Conservation (phyloP, 2,797 vertebrate species). For the Trematomus bernacchii region DNA sequence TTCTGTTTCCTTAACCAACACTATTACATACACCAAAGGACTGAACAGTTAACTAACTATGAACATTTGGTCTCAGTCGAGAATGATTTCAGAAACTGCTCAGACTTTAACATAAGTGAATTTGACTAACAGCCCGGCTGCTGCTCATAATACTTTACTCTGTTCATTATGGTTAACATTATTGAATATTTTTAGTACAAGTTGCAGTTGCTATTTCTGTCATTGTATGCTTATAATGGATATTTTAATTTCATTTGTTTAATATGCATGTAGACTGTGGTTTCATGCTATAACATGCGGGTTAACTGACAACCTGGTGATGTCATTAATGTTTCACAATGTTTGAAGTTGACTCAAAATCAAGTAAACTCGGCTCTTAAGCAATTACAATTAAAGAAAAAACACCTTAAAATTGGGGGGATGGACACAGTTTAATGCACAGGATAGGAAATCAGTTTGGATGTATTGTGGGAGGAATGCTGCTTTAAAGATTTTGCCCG, state of each 20-base stretch:
- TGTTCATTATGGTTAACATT: not conserved
- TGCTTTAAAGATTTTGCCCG: slow-evolving; percentile 4
- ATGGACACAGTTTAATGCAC: not conserved
- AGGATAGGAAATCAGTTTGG: not conserved
- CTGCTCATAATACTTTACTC: not conserved
- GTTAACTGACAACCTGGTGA: not conserved
- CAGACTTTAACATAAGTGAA: not conserved
- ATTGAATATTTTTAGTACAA: too few species aligned
- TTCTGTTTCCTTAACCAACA: not conserved
- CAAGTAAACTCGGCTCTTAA: not conserved
- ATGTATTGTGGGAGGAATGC: not conserved
- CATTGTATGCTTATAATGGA: not conserved
- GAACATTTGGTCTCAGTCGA: not conserved
- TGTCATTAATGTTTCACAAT: not conserved
- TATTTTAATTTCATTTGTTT: not conserved
- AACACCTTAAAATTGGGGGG: not conserved
- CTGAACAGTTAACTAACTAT: not conserved
- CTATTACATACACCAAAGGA: not conserved
- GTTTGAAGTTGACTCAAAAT: not conserved
- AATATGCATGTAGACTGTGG: not conserved
- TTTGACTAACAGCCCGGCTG: not conserved
- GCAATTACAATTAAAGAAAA: not conserved
- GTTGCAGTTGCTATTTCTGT: not conserved
- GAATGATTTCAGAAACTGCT: not conserved
- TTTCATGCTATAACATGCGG: not conserved